These are phyloP conservation scores for Pongo abelii DNA, from an alignment of 2,113 vertebrate species.

Conservation along the genomic window DNA sequence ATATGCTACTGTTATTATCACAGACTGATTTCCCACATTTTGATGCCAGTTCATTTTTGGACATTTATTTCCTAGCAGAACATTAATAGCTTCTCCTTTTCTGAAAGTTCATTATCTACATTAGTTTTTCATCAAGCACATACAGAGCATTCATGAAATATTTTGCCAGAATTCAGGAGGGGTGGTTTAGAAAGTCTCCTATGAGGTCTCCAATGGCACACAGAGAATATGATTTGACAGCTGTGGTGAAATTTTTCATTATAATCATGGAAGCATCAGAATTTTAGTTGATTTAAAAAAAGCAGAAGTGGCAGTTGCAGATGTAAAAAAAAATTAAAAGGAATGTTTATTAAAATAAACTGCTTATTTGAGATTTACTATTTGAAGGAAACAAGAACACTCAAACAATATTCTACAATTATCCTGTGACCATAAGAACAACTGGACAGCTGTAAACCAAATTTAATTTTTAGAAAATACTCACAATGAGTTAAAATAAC, in stretches of 20 bases:
- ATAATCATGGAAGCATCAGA: neutral
- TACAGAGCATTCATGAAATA: conserved; percentile 1
- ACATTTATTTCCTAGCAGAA: conserved; percentile 40
- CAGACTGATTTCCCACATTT: neutral
- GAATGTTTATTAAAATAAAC: conserved; percentile 53
- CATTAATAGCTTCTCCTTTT: neutral
- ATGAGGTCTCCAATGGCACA: neutral
- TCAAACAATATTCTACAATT: conserved; percentile 23
- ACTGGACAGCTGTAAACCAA: conserved; percentile 26
- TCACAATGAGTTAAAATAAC: conserved; percentile 20
- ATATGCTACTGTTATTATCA: neutral
- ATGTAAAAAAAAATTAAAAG: conserved; percentile 43
- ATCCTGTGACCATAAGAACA: conserved; percentile 14
- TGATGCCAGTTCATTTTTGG: neutral
- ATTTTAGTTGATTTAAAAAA: conserved; percentile 29
- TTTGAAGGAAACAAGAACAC: conserved; percentile 36
- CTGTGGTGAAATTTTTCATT: conserved; percentile 43
- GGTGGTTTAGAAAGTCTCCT: neutral
- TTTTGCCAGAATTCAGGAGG: neutral
- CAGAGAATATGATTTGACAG: neutral
- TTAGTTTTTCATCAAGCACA: conserved; percentile 19
- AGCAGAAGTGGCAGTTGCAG: conserved; percentile 11
- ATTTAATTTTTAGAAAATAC: conserved; percentile 57
- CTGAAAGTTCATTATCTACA: conserved; percentile 27
- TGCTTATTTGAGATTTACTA: conserved; percentile 37